Evolutionary conservation across 2,797 vertebrate genomes (phyloP).

Genomic region (Buphagus erythrorhynchus): DNA sequence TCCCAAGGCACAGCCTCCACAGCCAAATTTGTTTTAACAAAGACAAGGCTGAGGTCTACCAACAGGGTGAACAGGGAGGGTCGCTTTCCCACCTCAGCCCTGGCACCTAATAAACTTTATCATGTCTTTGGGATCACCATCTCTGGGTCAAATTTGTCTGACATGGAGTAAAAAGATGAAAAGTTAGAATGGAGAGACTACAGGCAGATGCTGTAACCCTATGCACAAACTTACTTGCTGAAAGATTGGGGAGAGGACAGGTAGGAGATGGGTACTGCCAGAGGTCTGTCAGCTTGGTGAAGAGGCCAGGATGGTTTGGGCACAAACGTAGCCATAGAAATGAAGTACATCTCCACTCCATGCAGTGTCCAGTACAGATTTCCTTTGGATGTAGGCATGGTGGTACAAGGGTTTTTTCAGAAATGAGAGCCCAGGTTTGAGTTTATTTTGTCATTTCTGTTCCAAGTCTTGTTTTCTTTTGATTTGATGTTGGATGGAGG

Average conservation of each 20-base stretch:
- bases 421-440: background rate
- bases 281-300: background rate
- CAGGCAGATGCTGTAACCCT: background rate
- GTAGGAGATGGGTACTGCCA: background rate
- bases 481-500: background rate
- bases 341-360: background rate
- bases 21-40: background rate
- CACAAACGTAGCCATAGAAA: background rate
- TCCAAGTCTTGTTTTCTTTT: background rate
- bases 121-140: background rate
- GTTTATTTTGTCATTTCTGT: background rate
- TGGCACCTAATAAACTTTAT: background rate
- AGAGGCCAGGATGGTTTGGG: background rate
- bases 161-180: background rate
- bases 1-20: background rate
- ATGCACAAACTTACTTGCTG: background rate
- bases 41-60: background rate
- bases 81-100: accelerated
- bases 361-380: background rate
- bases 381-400: background rate
- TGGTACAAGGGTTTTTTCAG: background rate
- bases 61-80: background rate
- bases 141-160: background rate
- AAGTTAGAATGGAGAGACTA: background rate
- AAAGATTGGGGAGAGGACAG: background rate